Evolutionary conservation across 35 echinoderm and acorn worm species (phyloP), one percentile per base, ranked within the genome.

Genomic region (Stichopus chloronotus): DNA sequence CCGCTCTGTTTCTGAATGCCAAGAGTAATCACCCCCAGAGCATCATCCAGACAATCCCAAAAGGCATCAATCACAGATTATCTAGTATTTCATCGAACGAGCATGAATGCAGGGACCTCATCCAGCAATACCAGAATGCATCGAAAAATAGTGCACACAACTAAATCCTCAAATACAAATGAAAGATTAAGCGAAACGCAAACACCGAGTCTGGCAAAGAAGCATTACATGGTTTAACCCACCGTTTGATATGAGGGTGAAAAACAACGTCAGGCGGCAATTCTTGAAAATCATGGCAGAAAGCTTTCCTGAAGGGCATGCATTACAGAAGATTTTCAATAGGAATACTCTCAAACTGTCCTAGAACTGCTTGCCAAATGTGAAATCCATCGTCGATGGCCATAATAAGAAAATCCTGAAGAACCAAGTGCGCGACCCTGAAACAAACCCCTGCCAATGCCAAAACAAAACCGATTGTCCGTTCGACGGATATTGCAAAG

Each of bases 191-290:
- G 0, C 9, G n/a, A 79, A 54, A 79, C 23, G 8, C 52, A 78
- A 23, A 57, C 69, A 57, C 12, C 23, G 72, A 74, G 7, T 22
- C 53, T 8, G 90, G 55, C 21, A 78, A 53, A 92, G 68, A 92
- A 92, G 59, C 54, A 43, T 43, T 43, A 82, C 58, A 83, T 92
- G 77, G 91, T 92, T 78, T 21, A 92, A 92, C 78, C 91, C 78
- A 16, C 78, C 78, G 17, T 83, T 83, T 53, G 57, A 59, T 14
- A 1, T 55, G 9, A 83, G 5, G 19, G 91, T 92, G 61, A 30
- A 25, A 17, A 92, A 52, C 91, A 92, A 92, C 57, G 78, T 92
- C 57, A 77, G 91, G 9, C 69, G 30, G 17, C 22, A 92, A 78
- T 92, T 92, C 14, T 23, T 92, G 30, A 79, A 91, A 58, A 77